Base-by-base conservation (phyloP, 2,113 vertebrate genomes). In the Saimiri boliviensis region DNA sequence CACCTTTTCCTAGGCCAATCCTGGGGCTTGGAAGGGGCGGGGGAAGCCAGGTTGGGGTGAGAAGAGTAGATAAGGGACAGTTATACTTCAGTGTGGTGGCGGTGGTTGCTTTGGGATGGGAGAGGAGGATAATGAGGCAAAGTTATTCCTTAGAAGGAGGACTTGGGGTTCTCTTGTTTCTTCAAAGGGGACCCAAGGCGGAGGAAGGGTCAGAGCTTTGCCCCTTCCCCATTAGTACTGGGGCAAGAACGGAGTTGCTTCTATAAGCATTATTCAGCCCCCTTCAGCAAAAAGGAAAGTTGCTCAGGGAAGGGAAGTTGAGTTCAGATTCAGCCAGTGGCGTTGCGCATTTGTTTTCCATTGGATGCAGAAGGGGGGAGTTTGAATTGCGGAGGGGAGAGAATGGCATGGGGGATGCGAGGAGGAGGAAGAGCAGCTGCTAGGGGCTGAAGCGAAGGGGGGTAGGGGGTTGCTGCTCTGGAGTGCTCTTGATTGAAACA, bases 51-150 rank as follows among this genome's bases (percentile, higher is more conserved):
- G n/a, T 32, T 81, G 90, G 97, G 40, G 30, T 82, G 86, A 63
- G 52, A 49, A 95, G 94, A 86, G 83, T 82, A 95, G 95, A 45
- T 87, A 58, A 97, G 97, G 98, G 98, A 98, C 98, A 98, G 99
- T 98, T 98, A 98, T 91, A 74, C 81, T 83, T 85, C 17, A 88
- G 37, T 73, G 76, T 63, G 92, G 66, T 85, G 94, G 60, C 37
- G 54, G 87, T 87, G 91, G 86, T 76, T 80, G 97, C 77, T 91
- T 86, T 82, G 73, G 92, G 86, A 42, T 81, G 91, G 87, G 71
- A 87, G 93, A 52, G 82, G 71, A 54, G 66, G 81, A 32, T 58
- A 32, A 85, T 37, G 84, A 87, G 90, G 95, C 83, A 83, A 86
- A 95, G 96, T 94, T 95, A 60, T 80, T 92, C 93, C 66, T 94